Percentiles rank a stretch among this genome's conserved stretches.
Conservation (phyloP, 2,888 invertebrate species). For the Cerceris rybyensis region DNA sequence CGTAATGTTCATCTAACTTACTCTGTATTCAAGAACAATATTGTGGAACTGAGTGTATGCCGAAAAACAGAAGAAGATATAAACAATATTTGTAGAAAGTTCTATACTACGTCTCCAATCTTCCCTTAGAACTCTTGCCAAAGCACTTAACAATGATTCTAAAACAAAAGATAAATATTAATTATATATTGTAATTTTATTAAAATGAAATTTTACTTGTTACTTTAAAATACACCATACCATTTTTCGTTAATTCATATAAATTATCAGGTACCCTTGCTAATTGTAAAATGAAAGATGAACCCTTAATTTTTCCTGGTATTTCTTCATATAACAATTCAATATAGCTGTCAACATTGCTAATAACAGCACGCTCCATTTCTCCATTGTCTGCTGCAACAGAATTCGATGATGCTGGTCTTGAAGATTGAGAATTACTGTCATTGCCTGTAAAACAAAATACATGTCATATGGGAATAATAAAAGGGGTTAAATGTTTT, state of each 20-base stretch:
- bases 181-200: background rate
- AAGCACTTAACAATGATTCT: slow-evolving; percentile 97
- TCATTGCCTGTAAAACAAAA: slow-evolving; percentile 60
- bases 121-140: slow-evolving; percentile 97
- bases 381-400: slow-evolving; percentile 72
- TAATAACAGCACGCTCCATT: slow-evolving; percentile 88
- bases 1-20: slow-evolving; percentile 75
- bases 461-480: background rate
- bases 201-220: background rate
- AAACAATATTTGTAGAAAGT: slow-evolving; percentile 97
- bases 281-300: slow-evolving; percentile 94
- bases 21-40: slow-evolving; percentile 97
- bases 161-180: slow-evolving; percentile 70
- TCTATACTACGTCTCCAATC: slow-evolving; percentile 99
- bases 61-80: slow-evolving; percentile 98
- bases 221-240: slow-evolving; percentile 82
- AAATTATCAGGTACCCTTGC: slow-evolving; percentile 97
- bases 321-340: slow-evolving; percentile 98
- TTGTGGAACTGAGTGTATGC: slow-evolving; percentile 97
- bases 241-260: slow-evolving; percentile 95
- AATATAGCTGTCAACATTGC: slow-evolving; percentile 95
- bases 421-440: slow-evolving; percentile 67
- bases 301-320: slow-evolving; percentile 95
- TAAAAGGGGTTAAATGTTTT: background rate
- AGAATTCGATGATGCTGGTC: slow-evolving; percentile 77